Evolutionary conservation across 2,888 invertebrate species (phyloP), one percentile per base, ranked within the genome.

Genomic region (Spatulosminthurus flaviceps): DNA sequence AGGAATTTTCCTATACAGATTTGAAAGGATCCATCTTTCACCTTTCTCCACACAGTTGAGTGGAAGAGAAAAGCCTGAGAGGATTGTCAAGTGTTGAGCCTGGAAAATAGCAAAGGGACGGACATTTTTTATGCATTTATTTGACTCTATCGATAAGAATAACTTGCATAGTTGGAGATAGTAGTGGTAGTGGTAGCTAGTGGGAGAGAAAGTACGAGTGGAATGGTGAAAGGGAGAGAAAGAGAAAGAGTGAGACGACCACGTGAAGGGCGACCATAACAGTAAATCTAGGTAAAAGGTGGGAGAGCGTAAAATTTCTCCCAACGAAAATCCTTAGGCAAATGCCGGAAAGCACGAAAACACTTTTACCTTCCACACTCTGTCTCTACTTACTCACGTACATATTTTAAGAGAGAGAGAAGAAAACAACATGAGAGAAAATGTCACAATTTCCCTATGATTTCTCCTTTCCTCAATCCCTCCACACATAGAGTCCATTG

Each of bases 341-440:
- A 75, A 75, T 75, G 75, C 64, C 29, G 66, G 64, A 41, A 41
- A 75, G 75, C 75, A 75, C 64, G 75, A 41, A 75, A 75, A 75
- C 75, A 64, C 74, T 74, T 74, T 74, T 74, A 66, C 64, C 51
- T 51, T 19, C 5, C 51, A 64, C 29, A 34, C 22, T 24, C 16
- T 51, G 9, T 19, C 51, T n/a, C 16, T 51, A 2, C 51, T 51
- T 51, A 13, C n/a, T 11, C 51, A n/a, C 16, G n/a, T 51, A 51
- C 19, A 16, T n/a, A 51, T 51, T 21, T 29, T 19, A 74, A 60
- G 29, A n/a, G 61, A 11, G 24, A 72, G 22, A 43, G 71, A 69
- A 69, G 29, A 61, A 74, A 74, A 60, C 24, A 72, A 72, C 51
- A 41, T 51, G 51, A 72, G 21, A 16, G 51, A 51, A 72, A 72